Evolutionary conservation across 2,888 invertebrate species (phyloP).

Genomic region (Argyresthia goedartella): DNA sequence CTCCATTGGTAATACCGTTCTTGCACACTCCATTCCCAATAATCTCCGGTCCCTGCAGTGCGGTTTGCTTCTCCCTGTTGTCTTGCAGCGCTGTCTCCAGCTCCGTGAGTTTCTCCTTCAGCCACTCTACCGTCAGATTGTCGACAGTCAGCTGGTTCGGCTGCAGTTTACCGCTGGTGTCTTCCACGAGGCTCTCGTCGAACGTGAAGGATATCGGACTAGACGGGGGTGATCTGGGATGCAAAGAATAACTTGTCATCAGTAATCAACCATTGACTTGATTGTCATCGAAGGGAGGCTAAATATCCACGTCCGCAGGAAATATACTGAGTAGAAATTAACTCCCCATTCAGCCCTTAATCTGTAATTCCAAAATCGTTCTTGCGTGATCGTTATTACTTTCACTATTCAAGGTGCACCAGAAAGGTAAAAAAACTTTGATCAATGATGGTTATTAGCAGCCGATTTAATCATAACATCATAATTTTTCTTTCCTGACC

Average conservation of each 20-base stretch:
- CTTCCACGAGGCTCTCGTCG: constrained; percentile 89
- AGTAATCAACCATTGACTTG: neutral
- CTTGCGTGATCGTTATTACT: too few species aligned
- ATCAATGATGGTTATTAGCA: too few species aligned
- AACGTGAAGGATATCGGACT: constrained; percentile 86
- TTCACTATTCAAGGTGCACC: too few species aligned
- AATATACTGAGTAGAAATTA: too few species aligned
- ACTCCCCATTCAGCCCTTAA: too few species aligned
- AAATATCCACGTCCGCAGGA: too few species aligned
- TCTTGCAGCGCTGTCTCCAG: constrained; percentile 84
- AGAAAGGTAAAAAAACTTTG: too few species aligned
- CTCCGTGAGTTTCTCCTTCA: constrained; percentile 83
- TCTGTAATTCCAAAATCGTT: too few species aligned
- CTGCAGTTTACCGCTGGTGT: constrained; percentile 87
- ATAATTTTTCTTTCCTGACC: too few species aligned
- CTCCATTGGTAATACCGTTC: constrained; percentile 66
- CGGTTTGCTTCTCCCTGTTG: constrained; percentile 78
- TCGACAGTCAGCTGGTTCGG: constrained; percentile 93
- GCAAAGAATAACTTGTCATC: too few species aligned
- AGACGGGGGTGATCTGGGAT: constrained; percentile 81
- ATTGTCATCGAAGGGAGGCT: too few species aligned
- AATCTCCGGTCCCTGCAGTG: constrained; percentile 67
- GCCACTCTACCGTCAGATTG: constrained; percentile 91
- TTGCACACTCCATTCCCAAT: constrained; percentile 63
- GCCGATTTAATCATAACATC: too few species aligned